These are phyloP conservation scores for Cotesia typhae DNA, from an alignment of 1,140 invertebrate genomes.

Conservation along the genomic window DNA sequence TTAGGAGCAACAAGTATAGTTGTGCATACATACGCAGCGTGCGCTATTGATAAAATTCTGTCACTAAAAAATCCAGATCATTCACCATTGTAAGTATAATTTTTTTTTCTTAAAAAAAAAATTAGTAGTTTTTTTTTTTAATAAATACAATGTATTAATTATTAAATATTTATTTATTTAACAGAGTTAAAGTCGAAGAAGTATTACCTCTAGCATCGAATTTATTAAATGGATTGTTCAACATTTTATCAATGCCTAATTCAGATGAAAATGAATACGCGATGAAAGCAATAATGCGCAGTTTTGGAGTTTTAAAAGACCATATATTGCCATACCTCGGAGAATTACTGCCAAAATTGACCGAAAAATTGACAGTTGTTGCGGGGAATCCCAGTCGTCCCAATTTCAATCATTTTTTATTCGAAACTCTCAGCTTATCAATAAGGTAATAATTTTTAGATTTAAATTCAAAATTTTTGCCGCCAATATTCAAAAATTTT, in stretches of 20 bases:
- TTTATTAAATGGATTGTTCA: constrained; percentile 81
- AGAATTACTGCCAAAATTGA: constrained; percentile 83
- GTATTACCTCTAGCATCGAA: constrained; percentile 71
- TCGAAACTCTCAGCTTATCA: constrained; percentile 90
- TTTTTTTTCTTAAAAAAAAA: constrained; percentile 13
- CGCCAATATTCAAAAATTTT: too few species aligned
- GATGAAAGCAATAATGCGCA: constrained; percentile 96
- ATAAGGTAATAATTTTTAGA: constrained; percentile 72
- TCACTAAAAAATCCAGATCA: constrained; percentile 73
- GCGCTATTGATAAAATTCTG: constrained; percentile 89
- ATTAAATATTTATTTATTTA: constrained; percentile 46
- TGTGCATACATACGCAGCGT: constrained; percentile 94
- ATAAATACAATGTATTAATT: constrained; percentile 31
- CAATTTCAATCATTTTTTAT: constrained; percentile 97
- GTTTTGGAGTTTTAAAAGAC: constrained; percentile 83
- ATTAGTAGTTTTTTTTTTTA: constrained; percentile 28
- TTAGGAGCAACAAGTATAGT: constrained; percentile 81
- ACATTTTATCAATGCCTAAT: constrained; percentile 73
- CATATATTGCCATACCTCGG: constrained; percentile 82
- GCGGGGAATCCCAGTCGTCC: constrained; percentile 95
- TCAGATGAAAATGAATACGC: constrained; percentile 96
- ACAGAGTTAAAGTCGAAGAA: constrained; percentile 70
- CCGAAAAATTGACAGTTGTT: constrained; percentile 83
- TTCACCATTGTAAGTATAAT: constrained; percentile 65
- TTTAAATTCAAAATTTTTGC: not conserved